Conservation (phyloP, 2,888 invertebrate species). For the Lypha dubia region DNA sequence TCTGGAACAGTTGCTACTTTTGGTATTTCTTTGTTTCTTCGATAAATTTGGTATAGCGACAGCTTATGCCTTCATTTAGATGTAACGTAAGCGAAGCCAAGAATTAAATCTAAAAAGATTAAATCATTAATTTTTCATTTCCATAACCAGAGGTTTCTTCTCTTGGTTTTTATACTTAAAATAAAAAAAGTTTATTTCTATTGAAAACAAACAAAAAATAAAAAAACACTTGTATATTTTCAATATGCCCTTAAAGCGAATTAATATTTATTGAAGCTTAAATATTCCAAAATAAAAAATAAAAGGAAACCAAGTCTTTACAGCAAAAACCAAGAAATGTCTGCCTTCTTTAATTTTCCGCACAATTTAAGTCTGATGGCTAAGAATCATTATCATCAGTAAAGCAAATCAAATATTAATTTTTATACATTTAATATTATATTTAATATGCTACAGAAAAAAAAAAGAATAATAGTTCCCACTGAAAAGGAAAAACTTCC, state of each 20-base stretch:
- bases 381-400: neutral
- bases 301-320: neutral
- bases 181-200: no score
- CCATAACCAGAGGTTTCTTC: no score
- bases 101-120: no score
- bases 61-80: no score
- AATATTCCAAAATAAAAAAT: neutral
- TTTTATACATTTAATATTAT: neutral
- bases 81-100: no score
- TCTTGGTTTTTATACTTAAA: no score
- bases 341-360: neutral
- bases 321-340: neutral
- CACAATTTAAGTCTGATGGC: slow-evolving; percentile 2
- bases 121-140: no score
- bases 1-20: no score
- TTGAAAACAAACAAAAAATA: no score
- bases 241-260: neutral
- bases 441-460: neutral
- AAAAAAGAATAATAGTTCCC: neutral
- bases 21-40: no score
- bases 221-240: no score
- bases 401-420: neutral
- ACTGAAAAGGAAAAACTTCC: neutral
- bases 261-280: neutral
- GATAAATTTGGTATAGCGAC: no score